Conservation (phyloP, 2,797 vertebrate genomes). For the Sebastes diploproa region DNA sequence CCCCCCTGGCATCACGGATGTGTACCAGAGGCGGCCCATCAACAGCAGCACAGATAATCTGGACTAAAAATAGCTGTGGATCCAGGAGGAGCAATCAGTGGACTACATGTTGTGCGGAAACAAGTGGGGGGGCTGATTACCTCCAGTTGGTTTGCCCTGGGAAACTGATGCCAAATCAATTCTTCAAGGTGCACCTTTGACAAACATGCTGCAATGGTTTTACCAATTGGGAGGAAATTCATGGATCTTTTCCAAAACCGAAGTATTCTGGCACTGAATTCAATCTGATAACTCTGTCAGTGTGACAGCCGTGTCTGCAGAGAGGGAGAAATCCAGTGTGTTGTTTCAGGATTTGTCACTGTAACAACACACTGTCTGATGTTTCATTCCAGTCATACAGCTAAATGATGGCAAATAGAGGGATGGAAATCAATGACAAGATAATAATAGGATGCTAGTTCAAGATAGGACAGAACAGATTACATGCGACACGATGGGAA, state of each 20-base stretch:
- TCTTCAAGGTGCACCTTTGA: conserved; percentile 48
- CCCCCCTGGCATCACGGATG: conserved; percentile 6
- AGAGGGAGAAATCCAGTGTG: not conserved
- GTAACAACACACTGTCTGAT: not conserved
- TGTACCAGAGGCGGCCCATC: conserved; percentile 38
- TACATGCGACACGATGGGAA: not conserved
- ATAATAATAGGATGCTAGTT: not conserved
- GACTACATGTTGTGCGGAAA: conserved; percentile 62
- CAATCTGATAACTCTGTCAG: conserved; percentile 31
- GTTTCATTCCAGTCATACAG: not conserved
- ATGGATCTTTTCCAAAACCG: conserved; percentile 7
- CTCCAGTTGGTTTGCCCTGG: conserved; percentile 39
- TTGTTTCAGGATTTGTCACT: conserved; percentile 8
- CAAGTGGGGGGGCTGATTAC: conserved; percentile 65
- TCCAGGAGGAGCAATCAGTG: conserved; percentile 67
- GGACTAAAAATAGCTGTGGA: conserved; percentile 51
- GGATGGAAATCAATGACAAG: not conserved
- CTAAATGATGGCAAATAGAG: not conserved
- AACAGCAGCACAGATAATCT: conserved; percentile 14
- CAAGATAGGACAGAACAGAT: not conserved
- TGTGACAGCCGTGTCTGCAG: conserved; percentile 11
- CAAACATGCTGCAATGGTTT: conserved; percentile 50
- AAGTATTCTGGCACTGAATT: conserved; percentile 9
- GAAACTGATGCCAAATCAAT: conserved; percentile 66
- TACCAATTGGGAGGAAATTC: conserved; percentile 27